Evolutionary conservation across 2,797 vertebrate genomes (phyloP).

Genomic region (Gorsachius magnificus): DNA sequence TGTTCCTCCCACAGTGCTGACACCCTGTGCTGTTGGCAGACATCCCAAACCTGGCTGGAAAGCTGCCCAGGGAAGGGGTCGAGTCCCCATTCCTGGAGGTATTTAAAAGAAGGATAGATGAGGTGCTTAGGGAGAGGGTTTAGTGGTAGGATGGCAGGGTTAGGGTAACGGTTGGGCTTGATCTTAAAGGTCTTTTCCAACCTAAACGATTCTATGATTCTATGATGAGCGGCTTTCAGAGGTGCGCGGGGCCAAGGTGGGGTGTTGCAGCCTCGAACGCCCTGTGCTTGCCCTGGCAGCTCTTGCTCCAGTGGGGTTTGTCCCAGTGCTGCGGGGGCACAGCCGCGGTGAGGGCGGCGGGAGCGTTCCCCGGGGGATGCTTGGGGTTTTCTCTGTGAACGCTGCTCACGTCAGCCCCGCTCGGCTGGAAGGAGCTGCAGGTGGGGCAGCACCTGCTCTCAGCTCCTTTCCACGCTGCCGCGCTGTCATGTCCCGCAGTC

Average conservation of each 20-base stretch:
- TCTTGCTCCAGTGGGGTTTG: too few relatives aligned
- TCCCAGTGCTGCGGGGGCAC: background rate
- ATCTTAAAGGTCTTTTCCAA: too few relatives aligned
- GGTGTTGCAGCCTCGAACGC: background rate
- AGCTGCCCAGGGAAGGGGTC: too few relatives aligned
- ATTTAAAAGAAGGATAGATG: too few relatives aligned
- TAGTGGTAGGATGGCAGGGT: too few relatives aligned
- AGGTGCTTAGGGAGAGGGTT: too few relatives aligned
- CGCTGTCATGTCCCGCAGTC: too few relatives aligned
- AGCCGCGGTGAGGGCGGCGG: background rate
- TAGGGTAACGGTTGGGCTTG: too few relatives aligned
- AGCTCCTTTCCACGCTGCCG: background rate
- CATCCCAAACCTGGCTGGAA: background rate
- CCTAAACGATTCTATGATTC: too few relatives aligned
- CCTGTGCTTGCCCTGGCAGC: rapidly evolving
- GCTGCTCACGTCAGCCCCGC: background rate
- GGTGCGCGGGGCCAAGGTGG: rapidly evolving
- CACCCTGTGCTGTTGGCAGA: background rate
- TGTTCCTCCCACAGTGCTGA: background rate
- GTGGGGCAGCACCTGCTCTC: background rate
- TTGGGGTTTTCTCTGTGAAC: background rate
- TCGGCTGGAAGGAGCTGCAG: background rate
- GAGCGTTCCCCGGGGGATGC: background rate
- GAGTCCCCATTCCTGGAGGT: too few relatives aligned
- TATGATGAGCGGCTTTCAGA: too few relatives aligned